Conservation (phyloP, 2,888 invertebrate genomes). For the Ypsolopha sequella region DNA sequence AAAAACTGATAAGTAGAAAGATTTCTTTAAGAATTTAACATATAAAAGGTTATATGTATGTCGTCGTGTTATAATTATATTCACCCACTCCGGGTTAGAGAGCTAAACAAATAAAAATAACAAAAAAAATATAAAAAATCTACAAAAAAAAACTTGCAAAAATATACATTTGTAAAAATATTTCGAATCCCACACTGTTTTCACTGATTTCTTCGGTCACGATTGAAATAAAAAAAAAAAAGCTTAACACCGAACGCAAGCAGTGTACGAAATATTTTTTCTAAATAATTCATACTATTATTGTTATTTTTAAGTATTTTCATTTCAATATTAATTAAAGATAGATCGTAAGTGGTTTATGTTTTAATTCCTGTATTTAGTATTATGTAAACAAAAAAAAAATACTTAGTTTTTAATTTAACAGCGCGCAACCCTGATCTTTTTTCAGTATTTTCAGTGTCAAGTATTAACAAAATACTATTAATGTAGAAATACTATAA, state of each 20-base stretch:
- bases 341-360: neutral
- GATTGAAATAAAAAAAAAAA: conserved; percentile 22
- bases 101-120: conserved; percentile 28
- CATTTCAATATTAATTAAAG: neutral
- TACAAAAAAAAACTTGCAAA: conserved; percentile 15
- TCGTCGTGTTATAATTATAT: conserved; percentile 52
- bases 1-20: conserved; percentile 32
- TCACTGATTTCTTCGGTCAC: conserved; percentile 9
- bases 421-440: too few relatives aligned
- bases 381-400: neutral
- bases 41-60: conserved; percentile 33
- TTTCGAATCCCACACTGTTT: conserved; percentile 24
- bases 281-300: neutral
- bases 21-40: conserved; percentile 22
- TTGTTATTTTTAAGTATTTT: neutral
- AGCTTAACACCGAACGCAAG: conserved; percentile 15
- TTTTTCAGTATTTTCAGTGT: neutral
- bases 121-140: conserved; percentile 24
- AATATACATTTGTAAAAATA: conserved; percentile 34
- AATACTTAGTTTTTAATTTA: neutral
- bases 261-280: neutral
- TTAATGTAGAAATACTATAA: neutral
- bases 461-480: neutral
- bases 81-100: conserved; percentile 56
- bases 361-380: neutral